Conservation (phyloP, 1,140 invertebrate genomes). For the Samia ricini region DNA sequence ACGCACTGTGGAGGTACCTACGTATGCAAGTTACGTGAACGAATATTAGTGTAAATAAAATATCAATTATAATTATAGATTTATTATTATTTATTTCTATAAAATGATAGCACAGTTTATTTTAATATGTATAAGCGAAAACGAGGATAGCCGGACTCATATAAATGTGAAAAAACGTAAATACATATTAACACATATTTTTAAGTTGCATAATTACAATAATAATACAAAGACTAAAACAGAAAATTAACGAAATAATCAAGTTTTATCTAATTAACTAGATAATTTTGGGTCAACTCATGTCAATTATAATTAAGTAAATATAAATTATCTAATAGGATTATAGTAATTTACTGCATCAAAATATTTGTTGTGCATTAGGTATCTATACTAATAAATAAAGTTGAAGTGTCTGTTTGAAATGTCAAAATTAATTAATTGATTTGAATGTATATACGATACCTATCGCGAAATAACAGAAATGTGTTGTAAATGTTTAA, state of each 20-base stretch:
- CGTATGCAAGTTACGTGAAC: constrained; percentile 36
- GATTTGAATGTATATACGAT: too few species aligned
- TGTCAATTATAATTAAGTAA: not conserved
- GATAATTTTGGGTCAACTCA: not conserved
- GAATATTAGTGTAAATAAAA: constrained; percentile 21
- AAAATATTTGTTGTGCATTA: not conserved
- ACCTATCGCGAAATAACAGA: not conserved
- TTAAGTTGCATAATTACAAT: too few species aligned
- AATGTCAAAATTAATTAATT: too few species aligned
- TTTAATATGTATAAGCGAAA: not conserved
- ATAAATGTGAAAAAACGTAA: not conserved
- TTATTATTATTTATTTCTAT: constrained; percentile 21
- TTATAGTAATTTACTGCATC: not conserved
- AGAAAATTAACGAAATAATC: not conserved
- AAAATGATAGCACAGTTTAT: not conserved
- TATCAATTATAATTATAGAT: constrained; percentile 13
- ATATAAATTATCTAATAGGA: not conserved
- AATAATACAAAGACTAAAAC: not conserved
- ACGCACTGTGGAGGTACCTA: constrained; percentile 16
- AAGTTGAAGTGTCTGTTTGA: too few species aligned
- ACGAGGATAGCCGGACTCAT: not conserved
- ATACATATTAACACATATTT: too few species aligned
- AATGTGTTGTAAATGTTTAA: not conserved
- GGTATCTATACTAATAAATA: too few species aligned
- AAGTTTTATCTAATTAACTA: not conserved